Conservation (phyloP, 2,888 invertebrate species). For the Leptopilina myrica region DNA sequence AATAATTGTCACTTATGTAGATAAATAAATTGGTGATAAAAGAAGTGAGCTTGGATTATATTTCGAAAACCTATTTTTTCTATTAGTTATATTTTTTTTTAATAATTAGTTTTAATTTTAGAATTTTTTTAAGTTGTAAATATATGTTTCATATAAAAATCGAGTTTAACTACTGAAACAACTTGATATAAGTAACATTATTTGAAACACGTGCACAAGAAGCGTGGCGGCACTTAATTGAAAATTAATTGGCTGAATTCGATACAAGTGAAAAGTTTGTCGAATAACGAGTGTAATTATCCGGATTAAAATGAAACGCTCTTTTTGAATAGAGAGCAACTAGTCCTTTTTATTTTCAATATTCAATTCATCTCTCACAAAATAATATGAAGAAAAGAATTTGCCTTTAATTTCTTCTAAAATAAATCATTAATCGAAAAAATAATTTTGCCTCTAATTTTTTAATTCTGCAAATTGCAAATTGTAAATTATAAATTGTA, state of each 20-base stretch:
- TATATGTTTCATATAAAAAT: too few species aligned
- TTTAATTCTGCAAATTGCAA: too few species aligned
- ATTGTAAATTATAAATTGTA: too few species aligned
- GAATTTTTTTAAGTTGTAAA: too few species aligned
- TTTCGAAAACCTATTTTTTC: conserved; percentile 4
- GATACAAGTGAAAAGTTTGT: conserved; percentile 65
- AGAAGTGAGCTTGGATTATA: neutral
- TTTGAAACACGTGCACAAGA: conserved; percentile 57
- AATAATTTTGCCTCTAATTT: too few species aligned
- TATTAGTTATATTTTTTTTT: neutral
- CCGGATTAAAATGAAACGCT: conserved; percentile 4
- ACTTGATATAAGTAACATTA: neutral
- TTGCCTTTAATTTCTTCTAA: too few species aligned
- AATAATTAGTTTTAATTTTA: too few species aligned
- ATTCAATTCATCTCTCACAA: too few species aligned
- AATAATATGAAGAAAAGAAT: too few species aligned
- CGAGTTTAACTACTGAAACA: neutral
- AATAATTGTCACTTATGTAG: conserved; percentile 59
- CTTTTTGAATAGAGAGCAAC: neutral
- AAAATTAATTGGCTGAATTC: conserved; percentile 68
- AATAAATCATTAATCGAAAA: too few species aligned
- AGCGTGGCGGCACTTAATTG: conserved; percentile 49
- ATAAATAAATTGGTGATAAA: conserved; percentile 66
- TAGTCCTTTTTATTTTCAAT: too few species aligned
- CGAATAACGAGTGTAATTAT: neutral